Evolutionary conservation across 2,888 invertebrate species (phyloP).

Genomic region (Ormyrus nitidulus): DNA sequence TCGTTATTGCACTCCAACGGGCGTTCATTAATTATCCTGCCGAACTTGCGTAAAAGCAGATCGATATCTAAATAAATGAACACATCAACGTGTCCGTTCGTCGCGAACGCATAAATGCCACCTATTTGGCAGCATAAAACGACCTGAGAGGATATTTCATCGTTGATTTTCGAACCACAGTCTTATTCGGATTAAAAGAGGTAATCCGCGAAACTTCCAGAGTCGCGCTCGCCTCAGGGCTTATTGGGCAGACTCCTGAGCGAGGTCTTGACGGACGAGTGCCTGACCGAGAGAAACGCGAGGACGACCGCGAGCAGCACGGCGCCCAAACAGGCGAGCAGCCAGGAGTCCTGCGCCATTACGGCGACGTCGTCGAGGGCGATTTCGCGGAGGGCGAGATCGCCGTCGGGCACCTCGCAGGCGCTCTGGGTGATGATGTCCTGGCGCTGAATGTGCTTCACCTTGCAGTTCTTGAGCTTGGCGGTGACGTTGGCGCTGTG

Average conservation of each 20-base stretch:
- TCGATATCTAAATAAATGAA: too few relatives aligned
- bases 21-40: too few relatives aligned
- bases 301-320: constrained; percentile 80
- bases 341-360: constrained; percentile 72
- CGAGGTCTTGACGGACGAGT: constrained; percentile 76
- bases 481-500: constrained; percentile 64
- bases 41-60: too few relatives aligned
- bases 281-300: constrained; percentile 77
- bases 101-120: too few relatives aligned
- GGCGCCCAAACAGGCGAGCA: constrained; percentile 78
- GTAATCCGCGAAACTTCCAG: too few relatives aligned
- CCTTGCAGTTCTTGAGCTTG: constrained; percentile 69
- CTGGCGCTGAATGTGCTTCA: constrained; percentile 86
- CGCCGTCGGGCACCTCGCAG: constrained; percentile 88
- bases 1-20: constrained; percentile 17
- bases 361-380: constrained; percentile 15
- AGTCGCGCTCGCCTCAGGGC: constrained; percentile 72
- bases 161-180: too few relatives aligned
- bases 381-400: constrained; percentile 77
- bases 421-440: constrained; percentile 91
- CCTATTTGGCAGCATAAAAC: too few relatives aligned
- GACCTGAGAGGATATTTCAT: neutral
- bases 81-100: too few relatives aligned
- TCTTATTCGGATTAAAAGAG: too few relatives aligned
- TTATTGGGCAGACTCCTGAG: constrained; percentile 80